Percentiles rank a stretch among this genome's conserved stretches.
Conservation (phyloP, 1,140 invertebrate genomes). For the Potamilus streckersoni region DNA sequence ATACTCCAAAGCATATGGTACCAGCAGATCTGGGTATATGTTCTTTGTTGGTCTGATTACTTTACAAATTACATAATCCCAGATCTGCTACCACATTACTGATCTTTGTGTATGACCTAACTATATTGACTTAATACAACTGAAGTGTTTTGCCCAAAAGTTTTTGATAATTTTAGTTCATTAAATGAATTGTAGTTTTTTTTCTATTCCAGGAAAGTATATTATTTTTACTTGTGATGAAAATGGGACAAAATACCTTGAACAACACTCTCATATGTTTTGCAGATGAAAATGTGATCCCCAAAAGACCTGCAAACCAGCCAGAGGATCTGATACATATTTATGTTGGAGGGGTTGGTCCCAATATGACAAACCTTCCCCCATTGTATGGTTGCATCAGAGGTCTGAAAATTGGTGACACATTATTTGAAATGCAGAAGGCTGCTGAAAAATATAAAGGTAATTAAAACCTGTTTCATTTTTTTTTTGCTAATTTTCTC, state of each 20-base stretch:
- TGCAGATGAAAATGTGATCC: constrained; percentile 81
- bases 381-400: constrained; percentile 79
- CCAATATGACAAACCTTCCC: constrained; percentile 73
- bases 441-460: constrained; percentile 41
- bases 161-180: not conserved
- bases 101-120: not conserved
- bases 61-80: too few relatives aligned
- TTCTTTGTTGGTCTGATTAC: too few relatives aligned
- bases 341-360: constrained; percentile 86
- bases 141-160: not conserved
- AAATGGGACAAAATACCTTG: too few relatives aligned
- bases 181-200: not conserved
- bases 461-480: constrained; percentile 17
- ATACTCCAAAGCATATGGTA: too few relatives aligned
- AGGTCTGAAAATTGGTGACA: constrained; percentile 86
- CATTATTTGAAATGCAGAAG: constrained; percentile 78
- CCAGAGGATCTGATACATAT: constrained; percentile 76
- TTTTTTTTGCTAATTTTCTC: too few relatives aligned
- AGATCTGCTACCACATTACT: too few relatives aligned
- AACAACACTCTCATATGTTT: too few relatives aligned
- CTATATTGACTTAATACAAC: not conserved
- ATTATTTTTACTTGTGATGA: too few relatives aligned
- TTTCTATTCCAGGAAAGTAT: not conserved
- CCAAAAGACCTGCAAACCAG: constrained; percentile 83
- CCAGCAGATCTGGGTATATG: too few relatives aligned